These are phyloP conservation scores for Macrotis lagotis DNA, from an alignment of 2,113 vertebrate species.

Conservation along the genomic window DNA sequence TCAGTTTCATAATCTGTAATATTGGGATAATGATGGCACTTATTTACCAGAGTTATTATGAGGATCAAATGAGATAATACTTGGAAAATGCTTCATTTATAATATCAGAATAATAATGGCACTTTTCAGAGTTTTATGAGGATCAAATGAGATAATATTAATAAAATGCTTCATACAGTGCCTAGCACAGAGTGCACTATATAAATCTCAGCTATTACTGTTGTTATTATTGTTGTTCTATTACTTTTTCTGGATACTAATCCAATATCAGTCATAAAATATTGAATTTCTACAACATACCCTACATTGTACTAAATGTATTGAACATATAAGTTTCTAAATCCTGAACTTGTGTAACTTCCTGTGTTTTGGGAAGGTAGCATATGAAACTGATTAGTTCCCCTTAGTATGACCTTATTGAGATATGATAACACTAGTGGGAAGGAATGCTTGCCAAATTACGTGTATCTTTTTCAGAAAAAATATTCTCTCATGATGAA, in stretches of 20 bases:
- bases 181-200: neutral
- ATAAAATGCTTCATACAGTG: neutral
- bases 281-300: neutral
- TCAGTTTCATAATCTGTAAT: neutral
- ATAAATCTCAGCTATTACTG: neutral
- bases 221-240: neutral
- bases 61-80: neutral
- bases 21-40: neutral
- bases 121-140: neutral
- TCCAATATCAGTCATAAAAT: neutral
- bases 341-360: neutral
- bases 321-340: neutral
- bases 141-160: neutral
- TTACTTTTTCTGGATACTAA: neutral
- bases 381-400: neutral
- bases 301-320: neutral
- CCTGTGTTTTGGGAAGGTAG: neutral
- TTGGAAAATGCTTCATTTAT: neutral
- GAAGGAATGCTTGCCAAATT: neutral
- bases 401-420: neutral
- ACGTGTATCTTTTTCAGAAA: too few relatives aligned
- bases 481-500: too few relatives aligned
- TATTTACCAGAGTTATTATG: neutral
- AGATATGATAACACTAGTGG: neutral
- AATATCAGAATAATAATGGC: neutral